phyloP scores from a whole-genome alignment of 2,797 vertebrate species.

The Cercopithecus neglectus region DNA sequence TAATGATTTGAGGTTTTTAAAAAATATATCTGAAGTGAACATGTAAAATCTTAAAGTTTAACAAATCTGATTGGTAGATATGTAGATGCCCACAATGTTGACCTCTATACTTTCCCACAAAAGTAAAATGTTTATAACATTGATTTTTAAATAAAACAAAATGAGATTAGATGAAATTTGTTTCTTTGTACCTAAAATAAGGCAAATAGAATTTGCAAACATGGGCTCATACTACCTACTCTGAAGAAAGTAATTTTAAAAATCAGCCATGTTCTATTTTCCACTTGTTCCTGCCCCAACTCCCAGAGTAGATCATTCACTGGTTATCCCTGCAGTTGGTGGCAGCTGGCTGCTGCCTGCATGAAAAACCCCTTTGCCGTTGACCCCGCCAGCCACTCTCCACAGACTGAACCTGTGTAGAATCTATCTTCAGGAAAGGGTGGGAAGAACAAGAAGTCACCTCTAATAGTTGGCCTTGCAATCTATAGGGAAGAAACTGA shows the following conservation, averaged over 20 bases:
- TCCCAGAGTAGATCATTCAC: background rate
- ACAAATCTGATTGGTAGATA: background rate
- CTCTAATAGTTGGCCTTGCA: background rate
- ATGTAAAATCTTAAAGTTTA: background rate
- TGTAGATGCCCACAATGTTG: background rate
- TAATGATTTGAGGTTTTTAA: background rate
- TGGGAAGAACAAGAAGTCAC: background rate
- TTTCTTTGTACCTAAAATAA: background rate
- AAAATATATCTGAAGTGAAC: background rate
- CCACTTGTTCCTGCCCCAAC: background rate
- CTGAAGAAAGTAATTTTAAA: background rate
- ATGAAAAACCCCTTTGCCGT: background rate
- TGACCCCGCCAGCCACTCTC: background rate
- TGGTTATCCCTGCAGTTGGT: background rate
- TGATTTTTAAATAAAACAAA: slow-evolving; percentile 22
- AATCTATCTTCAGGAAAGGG: background rate
- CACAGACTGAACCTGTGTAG: background rate
- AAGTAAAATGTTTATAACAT: background rate
- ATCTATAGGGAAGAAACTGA: background rate
- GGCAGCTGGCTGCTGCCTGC: background rate
- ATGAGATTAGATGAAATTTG: background rate
- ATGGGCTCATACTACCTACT: background rate
- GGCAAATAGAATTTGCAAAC: background rate
- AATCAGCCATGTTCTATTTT: background rate
- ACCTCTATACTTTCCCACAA: background rate